Base-by-base conservation (phyloP, 2,113 vertebrate genomes). In the Aythya baeri region DNA sequence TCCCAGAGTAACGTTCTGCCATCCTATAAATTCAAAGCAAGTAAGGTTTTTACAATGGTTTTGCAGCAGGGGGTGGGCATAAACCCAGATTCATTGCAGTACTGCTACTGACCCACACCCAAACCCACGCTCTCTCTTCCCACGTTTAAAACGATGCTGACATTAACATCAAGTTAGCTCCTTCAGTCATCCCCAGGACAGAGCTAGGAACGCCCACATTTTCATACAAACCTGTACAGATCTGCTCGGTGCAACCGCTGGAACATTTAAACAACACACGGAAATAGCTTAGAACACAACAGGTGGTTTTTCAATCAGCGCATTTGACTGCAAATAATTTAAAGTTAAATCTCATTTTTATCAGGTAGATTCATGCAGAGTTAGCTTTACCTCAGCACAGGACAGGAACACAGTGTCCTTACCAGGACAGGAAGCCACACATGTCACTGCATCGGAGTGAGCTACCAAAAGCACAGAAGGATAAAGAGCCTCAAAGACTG, bases 1-100 rank as follows among this genome's bases (percentile, higher is more conserved):
- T 99, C 99, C 99, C 99, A 99, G 65, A 99, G 97, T 96, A 99
- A 97, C 92, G 98, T 98, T 76, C 99, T 98, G 61, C 96, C 98
- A 76, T 99, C 99, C 99, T 99, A 75, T 13, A 93, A 76, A 74
- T 52, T 50, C 76, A 92, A 96, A 92, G 50, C 9, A 43, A 94
- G 86, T 1, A 6, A 96, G 46, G 18, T 7, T 66, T 68, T 83
- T 61, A 87, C 49, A 31, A 14, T 61, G 66, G 55, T 52, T 81
- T 74, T 67, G 41, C 62, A 43, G 65, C 54, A 77, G 34, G 10
- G 17, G 14, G 12, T 7, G 50, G 27, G 32, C 55, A 62, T 17
- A 80, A 91, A 66, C 50, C 68, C 58, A 93, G 55, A 32, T 34
- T 74, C 9, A 15, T 22, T 63, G 41, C 90, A 78, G 34, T 74